These are phyloP conservation scores for Lichenostomus cassidix DNA, from an alignment of 2,113 vertebrate genomes.

Conservation along the genomic window DNA sequence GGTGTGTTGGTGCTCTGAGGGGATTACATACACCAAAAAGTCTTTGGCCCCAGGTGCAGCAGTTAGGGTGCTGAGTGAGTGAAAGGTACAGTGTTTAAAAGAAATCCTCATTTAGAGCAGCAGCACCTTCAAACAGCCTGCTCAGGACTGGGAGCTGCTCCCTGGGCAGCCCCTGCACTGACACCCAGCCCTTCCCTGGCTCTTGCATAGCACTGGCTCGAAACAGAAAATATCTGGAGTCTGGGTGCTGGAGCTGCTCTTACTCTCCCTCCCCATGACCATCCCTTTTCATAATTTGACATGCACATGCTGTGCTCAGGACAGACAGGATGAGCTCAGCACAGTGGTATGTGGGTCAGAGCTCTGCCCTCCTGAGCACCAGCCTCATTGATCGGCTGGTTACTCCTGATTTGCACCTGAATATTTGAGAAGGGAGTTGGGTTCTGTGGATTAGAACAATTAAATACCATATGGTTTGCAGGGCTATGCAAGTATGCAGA, in stretches of 20 bases:
- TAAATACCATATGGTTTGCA: not conserved
- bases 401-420: not conserved
- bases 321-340: not conserved
- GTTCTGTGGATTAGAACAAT: not conserved
- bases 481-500: not conserved
- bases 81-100: not conserved
- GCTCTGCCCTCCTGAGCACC: not conserved
- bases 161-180: too few species aligned
- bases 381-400: not conserved
- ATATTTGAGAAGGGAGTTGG: not conserved
- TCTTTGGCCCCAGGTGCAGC: not conserved
- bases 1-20: not conserved
- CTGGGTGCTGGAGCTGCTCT: not conserved
- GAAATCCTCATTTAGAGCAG: not conserved
- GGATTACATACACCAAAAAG: not conserved
- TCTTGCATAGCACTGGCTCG: not conserved
- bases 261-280: rapidly evolving
- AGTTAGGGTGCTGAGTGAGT: not conserved
- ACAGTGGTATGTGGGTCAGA: slow-evolving; percentile 10
- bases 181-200: not conserved
- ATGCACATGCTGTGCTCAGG: not conserved
- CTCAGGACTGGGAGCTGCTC: not conserved
- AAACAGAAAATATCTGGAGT: not conserved
- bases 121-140: not conserved
- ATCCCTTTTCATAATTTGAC: not conserved